A percentile compares a stretch with the other conserved stretches of the same genome.
Conservation (phyloP, 2,113 vertebrate species). For the Trachemys scripta region DNA sequence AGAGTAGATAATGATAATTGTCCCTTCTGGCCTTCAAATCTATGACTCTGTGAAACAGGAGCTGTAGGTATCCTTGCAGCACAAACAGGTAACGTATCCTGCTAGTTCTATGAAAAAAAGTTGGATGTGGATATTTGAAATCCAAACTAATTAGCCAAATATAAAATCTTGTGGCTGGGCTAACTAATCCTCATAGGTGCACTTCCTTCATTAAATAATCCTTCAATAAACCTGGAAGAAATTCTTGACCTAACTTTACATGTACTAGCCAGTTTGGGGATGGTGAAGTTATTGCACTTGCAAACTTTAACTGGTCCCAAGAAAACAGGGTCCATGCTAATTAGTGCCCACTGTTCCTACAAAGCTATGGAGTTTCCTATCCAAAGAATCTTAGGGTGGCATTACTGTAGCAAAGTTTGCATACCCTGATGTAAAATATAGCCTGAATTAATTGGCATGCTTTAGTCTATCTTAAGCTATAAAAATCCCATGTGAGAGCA, state of each 20-base stretch:
- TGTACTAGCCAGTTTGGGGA: not conserved
- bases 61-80: not conserved
- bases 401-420: constrained; percentile 7
- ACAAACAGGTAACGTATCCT: not conserved
- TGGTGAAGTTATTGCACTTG: not conserved
- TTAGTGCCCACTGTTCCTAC: not conserved
- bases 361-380: not conserved
- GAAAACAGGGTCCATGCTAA: not conserved
- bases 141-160: not conserved
- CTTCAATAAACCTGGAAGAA: not conserved
- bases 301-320: not conserved
- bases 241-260: not conserved
- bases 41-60: not conserved
- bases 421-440: not conserved
- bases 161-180: not conserved
- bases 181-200: not conserved
- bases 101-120: not conserved
- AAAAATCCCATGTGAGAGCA: not conserved
- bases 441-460: constrained; percentile 9
- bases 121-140: not conserved
- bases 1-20: not conserved
- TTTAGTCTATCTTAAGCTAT: not conserved
- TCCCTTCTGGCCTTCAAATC: not conserved
- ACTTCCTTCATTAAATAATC: constrained; percentile 14
- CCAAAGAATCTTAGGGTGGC: not conserved